Evolutionary conservation across 2,888 invertebrate species (phyloP), one percentile per base, ranked within the genome.

Genomic region (Gandaritis pyraliata): DNA sequence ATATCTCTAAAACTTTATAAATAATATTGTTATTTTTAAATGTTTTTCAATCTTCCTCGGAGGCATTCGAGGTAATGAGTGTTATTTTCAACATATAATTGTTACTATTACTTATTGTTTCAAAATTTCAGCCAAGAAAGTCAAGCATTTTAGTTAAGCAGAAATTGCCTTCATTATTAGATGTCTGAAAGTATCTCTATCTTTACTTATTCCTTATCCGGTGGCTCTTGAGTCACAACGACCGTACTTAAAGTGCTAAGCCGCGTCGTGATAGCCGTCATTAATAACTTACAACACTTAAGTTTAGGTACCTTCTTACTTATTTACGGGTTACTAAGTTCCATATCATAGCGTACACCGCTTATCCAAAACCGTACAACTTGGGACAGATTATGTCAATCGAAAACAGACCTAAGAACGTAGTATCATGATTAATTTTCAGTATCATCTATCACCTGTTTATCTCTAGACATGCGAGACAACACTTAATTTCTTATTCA

Each of bases 201-300:
- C 50, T 30, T 36, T 50, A 30, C 30, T 45, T 33, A 58, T 45
- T 46, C n/a, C 45, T 39, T 36, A 52, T 46, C 41, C 43, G 50
- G 15, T 16, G 46, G 15, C 23, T 51, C 23, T 58, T n/a, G 15
- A 59, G 33, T 58, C 33, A 38, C 45, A 60, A 29, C 73, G 76
- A 83, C 86, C 84, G 85, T 82, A 83, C 85, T 87, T 86, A 86
- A 85, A 80, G 83, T 82, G 85, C 83, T 84, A 83, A 87, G 76
- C 81, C 79, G 66, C 71, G 69, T 67, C 78, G 79, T 81, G 81
- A 86, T 86, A 78, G 78, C 81, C 63, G 38, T 68, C 84, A 82
- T 87, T 84, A 86, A 87, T 85, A 85, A 81, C 81, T 80, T 74
- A 84, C 81, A 79, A 80, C 82, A 80, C 69, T 71, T 69, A 71